Percentiles rank a stretch among this genome's conserved stretches.
These are phyloP conservation scores for Cisticola juncidis DNA, from an alignment of 2,113 vertebrate species.

Conservation along the genomic window DNA sequence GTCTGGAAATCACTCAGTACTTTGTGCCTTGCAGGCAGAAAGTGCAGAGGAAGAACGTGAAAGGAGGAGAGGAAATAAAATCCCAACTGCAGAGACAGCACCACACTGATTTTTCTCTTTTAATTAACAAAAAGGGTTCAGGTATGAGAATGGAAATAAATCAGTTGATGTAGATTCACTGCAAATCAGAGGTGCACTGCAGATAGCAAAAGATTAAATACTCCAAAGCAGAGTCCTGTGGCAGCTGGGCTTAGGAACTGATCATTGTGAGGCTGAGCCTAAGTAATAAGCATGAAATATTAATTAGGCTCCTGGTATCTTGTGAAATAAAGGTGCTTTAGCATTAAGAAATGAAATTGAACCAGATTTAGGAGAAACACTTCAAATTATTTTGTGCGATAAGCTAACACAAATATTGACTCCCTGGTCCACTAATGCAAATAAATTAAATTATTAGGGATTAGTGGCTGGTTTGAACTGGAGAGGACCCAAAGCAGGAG, in stretches of 20 bases:
- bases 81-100: background rate
- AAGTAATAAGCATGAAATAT: background rate
- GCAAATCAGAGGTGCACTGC: background rate
- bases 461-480: background rate
- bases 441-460: slow-evolving; percentile 2
- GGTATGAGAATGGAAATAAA: background rate
- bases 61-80: background rate
- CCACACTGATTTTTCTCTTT: background rate
- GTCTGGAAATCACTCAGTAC: background rate
- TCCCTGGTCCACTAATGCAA: background rate
- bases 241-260: background rate
- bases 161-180: background rate
- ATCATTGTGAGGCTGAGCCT: background rate
- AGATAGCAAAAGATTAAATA: background rate
- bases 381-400: background rate
- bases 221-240: background rate
- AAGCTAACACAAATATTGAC: background rate
- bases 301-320: background rate
- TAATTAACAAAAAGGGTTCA: background rate
- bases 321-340: background rate
- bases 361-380: background rate
- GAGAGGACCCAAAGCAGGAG: background rate
- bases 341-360: background rate
- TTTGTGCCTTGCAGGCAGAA: background rate
- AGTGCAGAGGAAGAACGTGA: background rate